Percentiles rank a stretch among this genome's conserved stretches.
Evolutionary conservation across 2,113 vertebrate genomes (phyloP).

Genomic region (Tylochromis polylepis): DNA sequence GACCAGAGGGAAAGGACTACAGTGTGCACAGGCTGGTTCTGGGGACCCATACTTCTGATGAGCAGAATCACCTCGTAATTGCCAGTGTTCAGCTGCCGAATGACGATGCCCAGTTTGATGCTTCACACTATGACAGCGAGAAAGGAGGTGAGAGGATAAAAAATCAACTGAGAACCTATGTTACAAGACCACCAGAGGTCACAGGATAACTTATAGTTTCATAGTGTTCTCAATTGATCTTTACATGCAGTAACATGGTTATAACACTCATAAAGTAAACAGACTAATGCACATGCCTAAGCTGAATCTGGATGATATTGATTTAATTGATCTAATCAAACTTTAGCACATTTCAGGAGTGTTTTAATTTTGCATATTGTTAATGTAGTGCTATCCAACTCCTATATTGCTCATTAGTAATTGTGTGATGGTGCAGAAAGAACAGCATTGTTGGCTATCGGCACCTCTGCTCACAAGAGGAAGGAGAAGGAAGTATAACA

Average conservation of each 20-base stretch:
- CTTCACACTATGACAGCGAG: conserved; percentile 96
- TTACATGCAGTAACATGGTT: background rate
- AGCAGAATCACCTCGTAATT: conserved; percentile 95
- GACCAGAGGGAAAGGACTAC: conserved; percentile 97
- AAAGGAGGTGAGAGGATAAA: conserved; percentile 84
- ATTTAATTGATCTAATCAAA: background rate
- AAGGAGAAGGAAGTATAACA: background rate
- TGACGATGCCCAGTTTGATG: conserved; percentile 96
- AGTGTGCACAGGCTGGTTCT: conserved; percentile 93
- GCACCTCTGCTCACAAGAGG: background rate
- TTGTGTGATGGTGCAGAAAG: background rate
- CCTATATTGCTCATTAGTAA: background rate
- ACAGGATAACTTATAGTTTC: background rate
- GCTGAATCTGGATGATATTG: background rate
- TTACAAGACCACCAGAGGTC: background rate
- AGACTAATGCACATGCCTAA: background rate
- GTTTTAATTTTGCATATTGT: background rate
- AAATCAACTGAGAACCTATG: background rate
- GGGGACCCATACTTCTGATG: conserved; percentile 96
- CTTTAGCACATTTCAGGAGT: background rate
- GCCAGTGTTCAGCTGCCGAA: conserved; percentile 97
- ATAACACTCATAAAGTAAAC: background rate
- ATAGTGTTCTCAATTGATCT: background rate
- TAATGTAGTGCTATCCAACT: background rate
- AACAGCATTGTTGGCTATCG: background rate